Conservation (phyloP, 2,113 vertebrate genomes). For the Nesospiza acunhae region DNA sequence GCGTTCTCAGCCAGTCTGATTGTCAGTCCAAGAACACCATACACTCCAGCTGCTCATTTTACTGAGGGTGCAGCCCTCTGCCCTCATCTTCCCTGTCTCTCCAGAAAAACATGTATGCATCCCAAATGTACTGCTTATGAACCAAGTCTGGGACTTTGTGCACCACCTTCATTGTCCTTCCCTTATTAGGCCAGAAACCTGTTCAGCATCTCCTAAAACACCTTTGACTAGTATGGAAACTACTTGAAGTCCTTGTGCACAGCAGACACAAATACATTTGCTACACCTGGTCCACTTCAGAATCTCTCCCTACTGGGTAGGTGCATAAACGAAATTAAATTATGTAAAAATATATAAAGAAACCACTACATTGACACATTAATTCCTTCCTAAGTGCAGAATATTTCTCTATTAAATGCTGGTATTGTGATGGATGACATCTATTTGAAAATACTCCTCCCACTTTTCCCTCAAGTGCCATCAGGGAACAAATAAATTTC, state of each 20-base stretch:
- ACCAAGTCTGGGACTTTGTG: not conserved
- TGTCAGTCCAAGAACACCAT: not conserved
- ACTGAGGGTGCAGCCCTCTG: not conserved
- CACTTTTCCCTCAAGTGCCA: not conserved
- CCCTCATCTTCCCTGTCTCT: not conserved
- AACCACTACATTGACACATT: not conserved
- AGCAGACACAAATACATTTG: not conserved
- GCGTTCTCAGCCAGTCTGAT: not conserved
- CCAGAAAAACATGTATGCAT: not conserved
- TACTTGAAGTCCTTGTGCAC: not conserved
- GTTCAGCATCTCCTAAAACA: not conserved
- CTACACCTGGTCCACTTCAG: not conserved
- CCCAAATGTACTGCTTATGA: not conserved
- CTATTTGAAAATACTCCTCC: not conserved
- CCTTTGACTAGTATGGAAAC: not conserved
- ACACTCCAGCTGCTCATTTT: not conserved
- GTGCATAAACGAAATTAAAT: not conserved
- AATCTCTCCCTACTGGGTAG: not conserved
- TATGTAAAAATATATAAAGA: not conserved
- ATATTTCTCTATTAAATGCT: not conserved
- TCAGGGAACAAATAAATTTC: not conserved
- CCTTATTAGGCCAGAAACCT: not conserved
- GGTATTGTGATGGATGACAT: not conserved
- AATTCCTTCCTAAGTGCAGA: not conserved
- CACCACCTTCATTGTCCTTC: not conserved